phyloP scores from a whole-genome alignment of 2,113 vertebrate species.

The Lipophrys pholis region DNA sequence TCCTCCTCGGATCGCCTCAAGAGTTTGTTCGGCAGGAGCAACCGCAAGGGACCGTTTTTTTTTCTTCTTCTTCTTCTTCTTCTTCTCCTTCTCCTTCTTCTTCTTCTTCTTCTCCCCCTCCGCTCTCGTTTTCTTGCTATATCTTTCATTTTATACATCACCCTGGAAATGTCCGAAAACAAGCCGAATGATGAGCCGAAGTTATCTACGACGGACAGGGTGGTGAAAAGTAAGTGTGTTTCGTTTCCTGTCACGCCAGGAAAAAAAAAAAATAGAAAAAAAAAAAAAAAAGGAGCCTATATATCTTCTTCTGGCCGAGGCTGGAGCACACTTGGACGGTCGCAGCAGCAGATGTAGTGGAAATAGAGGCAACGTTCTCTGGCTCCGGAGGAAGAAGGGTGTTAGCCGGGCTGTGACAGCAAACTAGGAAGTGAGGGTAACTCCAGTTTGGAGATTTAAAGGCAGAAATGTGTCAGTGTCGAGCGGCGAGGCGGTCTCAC shows the following conservation, averaged over 20 bases:
- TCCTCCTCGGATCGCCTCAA: slow-evolving; percentile 68
- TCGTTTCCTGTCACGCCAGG: neutral
- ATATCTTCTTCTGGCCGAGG: too few species aligned
- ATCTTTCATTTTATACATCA: slow-evolving; percentile 68
- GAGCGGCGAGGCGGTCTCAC: slow-evolving; percentile 12
- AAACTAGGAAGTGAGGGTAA: slow-evolving; percentile 84
- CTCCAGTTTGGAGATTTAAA: slow-evolving; percentile 53
- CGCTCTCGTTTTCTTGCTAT: slow-evolving; percentile 67
- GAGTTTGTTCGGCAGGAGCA: slow-evolving; percentile 76
- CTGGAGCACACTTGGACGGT: slow-evolving; percentile 23
- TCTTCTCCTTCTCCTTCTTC: too few species aligned
- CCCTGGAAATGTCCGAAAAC: slow-evolving; percentile 97
- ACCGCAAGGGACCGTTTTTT: slow-evolving; percentile 73
- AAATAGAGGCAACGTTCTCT: slow-evolving; percentile 40
- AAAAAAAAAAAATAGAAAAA: too few species aligned
- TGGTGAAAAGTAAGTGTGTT: slow-evolving; percentile 93
- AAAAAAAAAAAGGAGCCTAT: too few species aligned
- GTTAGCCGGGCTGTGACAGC: slow-evolving; percentile 79
- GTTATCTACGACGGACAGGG: slow-evolving; percentile 97
- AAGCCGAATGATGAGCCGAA: slow-evolving; percentile 95
- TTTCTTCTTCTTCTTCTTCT: too few species aligned
- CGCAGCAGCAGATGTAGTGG: slow-evolving; percentile 41
- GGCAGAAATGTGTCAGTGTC: slow-evolving; percentile 34
- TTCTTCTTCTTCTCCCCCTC: too few species aligned
- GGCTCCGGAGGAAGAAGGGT: slow-evolving; percentile 78